Conservation (phyloP, 1,140 invertebrate genomes). For the Pogonomyrmex barbatus region DNA sequence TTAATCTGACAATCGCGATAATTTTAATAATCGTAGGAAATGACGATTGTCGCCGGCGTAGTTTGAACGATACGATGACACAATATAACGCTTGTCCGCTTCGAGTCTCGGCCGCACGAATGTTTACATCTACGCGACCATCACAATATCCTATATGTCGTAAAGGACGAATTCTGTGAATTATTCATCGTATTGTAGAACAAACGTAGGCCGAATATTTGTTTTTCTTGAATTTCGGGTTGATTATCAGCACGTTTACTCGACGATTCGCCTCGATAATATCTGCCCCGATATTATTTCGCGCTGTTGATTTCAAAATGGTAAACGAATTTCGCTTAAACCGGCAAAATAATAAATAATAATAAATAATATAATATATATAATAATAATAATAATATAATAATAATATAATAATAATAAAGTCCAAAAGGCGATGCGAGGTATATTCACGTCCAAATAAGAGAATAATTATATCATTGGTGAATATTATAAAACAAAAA, state of each 20-base stretch:
- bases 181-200: not conserved
- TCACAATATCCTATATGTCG: not conserved
- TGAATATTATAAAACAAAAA: not conserved
- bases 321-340: not conserved
- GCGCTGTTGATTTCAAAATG: not conserved
- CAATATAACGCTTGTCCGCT: not conserved
- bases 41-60: not conserved
- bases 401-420: not conserved
- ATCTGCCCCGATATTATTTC: not conserved
- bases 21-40: constrained; percentile 33
- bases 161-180: not conserved
- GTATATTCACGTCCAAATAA: not conserved
- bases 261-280: not conserved
- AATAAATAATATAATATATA: no score
- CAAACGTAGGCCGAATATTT: not conserved
- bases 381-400: no score
- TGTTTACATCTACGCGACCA: not conserved
- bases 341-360: no score
- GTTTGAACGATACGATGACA: not conserved
- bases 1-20: constrained; percentile 11
- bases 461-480: not conserved
- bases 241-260: not conserved
- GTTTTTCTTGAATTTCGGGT: not conserved
- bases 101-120: not conserved
- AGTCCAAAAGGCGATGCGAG: not conserved